These are phyloP conservation scores for Calliphora vicina DNA, from an alignment of 1,140 invertebrate genomes.

Conservation along the genomic window DNA sequence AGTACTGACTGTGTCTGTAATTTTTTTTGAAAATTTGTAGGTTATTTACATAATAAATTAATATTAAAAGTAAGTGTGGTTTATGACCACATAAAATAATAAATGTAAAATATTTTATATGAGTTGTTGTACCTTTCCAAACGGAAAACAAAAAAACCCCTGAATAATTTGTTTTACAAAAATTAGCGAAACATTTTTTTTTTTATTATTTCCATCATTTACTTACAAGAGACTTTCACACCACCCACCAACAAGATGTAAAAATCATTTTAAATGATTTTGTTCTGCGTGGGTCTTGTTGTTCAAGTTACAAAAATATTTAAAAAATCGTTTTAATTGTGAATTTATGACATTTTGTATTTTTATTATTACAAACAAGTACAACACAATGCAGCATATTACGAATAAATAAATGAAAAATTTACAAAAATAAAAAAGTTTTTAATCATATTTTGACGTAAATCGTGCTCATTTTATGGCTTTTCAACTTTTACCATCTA, in stretches of 20 bases:
- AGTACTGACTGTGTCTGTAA: background rate
- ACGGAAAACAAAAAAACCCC: too few species aligned
- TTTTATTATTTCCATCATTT: background rate
- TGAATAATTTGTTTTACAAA: background rate
- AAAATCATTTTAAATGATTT: background rate
- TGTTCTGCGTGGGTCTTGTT: background rate
- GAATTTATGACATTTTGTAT: background rate
- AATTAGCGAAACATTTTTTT: background rate
- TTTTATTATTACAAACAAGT: background rate
- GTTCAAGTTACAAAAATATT: background rate
- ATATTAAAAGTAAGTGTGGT: background rate
- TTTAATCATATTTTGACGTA: background rate
- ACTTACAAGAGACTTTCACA: background rate
- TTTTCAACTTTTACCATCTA: background rate
- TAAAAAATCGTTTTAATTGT: background rate
- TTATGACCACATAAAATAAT: background rate
- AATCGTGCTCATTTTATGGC: background rate
- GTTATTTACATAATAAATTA: slow-evolving; percentile 15
- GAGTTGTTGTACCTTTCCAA: too few species aligned
- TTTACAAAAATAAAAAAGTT: background rate
- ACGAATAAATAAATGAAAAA: background rate
- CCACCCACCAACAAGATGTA: background rate
- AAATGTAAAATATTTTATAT: background rate
- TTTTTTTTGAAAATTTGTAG: background rate
- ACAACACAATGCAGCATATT: background rate